Evolutionary conservation across 2,888 invertebrate genomes (phyloP), one percentile per base, ranked within the genome.

Genomic region (Cephus sareptanus): DNA sequence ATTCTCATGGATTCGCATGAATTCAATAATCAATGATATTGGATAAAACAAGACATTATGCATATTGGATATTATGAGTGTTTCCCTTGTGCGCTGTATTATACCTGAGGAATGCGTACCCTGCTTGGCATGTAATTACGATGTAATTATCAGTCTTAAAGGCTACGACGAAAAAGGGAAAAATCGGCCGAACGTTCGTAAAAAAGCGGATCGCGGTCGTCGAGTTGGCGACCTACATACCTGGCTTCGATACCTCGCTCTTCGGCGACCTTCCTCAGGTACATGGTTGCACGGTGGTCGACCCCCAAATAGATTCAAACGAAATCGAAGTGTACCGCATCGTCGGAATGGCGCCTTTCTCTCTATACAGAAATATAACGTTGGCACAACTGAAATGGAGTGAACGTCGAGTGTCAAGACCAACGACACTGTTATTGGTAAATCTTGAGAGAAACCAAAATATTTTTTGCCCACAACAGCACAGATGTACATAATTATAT

Each of bases 271-370:
- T 80, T 79, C 74, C 75, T 75, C 75, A 77, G 79, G 76, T 83
- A 83, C 84, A 83, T 80, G 85, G 85, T 81, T 81, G 79, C 68
- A 79, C 80, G 76, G 79, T 79, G 75, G 78, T 68, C 69, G 79
- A 78, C 81, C 77, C 77, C 77, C 71, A 83, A 85, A 82, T 76
- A 69, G 76, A 79, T 80, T 81, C 81, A 73, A 81, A 79, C 74
- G 33, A 76, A 80, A 80, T 76, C 75, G 77, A 82, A 81, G 80
- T 77, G 73, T 75, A 76, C 73, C n/a, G 75, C 23, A 56, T 56
- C 23, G 15, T 31, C 71, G 31, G 71, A 31, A 23, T 31, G 33
- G 31, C 71, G 71, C 71, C 71, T 71, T 34, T 71, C 71, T 31
- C 33, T 71, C 71, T 34, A 71, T 56, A 56, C 9, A 56, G 56